Evolutionary conservation across 2,113 vertebrate species (phyloP).

Genomic region (Prochilodus magdalenae): DNA sequence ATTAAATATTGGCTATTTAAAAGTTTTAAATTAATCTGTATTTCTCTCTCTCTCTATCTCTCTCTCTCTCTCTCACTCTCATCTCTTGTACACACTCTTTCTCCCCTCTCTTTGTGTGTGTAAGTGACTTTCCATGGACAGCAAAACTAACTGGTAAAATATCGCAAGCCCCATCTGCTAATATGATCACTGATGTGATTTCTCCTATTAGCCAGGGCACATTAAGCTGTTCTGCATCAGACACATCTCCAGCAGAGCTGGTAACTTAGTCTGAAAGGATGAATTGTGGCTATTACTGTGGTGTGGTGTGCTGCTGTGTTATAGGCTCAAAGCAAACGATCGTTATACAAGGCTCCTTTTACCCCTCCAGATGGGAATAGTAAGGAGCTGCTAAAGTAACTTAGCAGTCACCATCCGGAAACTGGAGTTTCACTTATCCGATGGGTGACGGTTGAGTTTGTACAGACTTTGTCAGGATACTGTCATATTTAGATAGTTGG

Average conservation of each 20-base stretch:
- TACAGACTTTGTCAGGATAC: background rate
- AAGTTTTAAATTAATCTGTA: background rate
- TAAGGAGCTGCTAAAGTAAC: too few relatives aligned
- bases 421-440: background rate
- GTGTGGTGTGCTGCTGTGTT: background rate
- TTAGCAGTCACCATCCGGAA: background rate
- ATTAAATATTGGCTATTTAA: background rate
- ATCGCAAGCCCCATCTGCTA: background rate
- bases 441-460: background rate
- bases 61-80: background rate
- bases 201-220: constrained; percentile 22
- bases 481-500: background rate
- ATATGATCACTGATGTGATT: background rate
- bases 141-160: background rate
- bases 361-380: background rate
- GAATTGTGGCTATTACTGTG: background rate
- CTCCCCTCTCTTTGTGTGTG: background rate
- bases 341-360: background rate
- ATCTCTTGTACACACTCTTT: too few relatives aligned
- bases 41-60: background rate
- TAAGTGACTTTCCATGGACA: constrained; percentile 6
- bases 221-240: background rate
- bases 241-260: constrained; percentile 22
- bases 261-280: background rate
- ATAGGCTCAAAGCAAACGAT: constrained; percentile 11